These are phyloP conservation scores for Drosophila merina DNA, from an alignment of 2,888 invertebrate genomes.

Conservation along the genomic window DNA sequence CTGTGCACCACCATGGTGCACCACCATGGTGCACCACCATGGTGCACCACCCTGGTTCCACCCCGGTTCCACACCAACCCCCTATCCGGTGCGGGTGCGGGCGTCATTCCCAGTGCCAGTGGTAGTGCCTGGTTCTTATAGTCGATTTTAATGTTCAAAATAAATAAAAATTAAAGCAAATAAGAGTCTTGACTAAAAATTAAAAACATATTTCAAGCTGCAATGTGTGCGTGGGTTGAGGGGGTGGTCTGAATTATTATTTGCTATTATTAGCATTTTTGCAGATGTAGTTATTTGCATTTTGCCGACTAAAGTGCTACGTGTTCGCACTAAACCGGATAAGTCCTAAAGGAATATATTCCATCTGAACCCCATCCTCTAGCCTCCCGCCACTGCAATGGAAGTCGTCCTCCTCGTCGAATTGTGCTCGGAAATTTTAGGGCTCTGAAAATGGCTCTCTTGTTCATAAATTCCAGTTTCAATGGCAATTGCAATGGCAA, in stretches of 20 bases:
- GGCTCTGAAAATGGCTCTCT: slow-evolving; percentile 33
- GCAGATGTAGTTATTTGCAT: slow-evolving; percentile 1
- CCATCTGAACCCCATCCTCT: neutral
- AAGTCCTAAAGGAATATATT: neutral
- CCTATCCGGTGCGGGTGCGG: neutral
- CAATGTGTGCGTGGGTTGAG: slow-evolving; percentile 10
- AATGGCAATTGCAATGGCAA: slow-evolving; percentile 50
- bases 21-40: slow-evolving; percentile 1
- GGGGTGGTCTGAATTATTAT: neutral
- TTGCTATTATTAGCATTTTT: no score
- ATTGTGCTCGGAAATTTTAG: slow-evolving; percentile 24
- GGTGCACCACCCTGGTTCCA: neutral
- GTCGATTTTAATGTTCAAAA: slow-evolving; percentile 66
- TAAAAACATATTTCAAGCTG: slow-evolving; percentile 56
- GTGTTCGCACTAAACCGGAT: slow-evolving; percentile 1
- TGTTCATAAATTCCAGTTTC: slow-evolving; percentile 30
- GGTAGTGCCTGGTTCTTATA: slow-evolving; percentile 6
- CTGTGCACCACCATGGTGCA: neutral
- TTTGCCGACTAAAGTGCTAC: neutral
- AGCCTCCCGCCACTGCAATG: neutral
- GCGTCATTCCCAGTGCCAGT: neutral
- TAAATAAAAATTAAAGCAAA: slow-evolving; percentile 73
- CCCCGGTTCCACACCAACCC: neutral
- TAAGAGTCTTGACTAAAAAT: slow-evolving; percentile 58
- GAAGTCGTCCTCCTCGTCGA: neutral